phyloP scores from a whole-genome alignment of 2,888 invertebrate genomes.

The Acanthoscelides obtectus region DNA sequence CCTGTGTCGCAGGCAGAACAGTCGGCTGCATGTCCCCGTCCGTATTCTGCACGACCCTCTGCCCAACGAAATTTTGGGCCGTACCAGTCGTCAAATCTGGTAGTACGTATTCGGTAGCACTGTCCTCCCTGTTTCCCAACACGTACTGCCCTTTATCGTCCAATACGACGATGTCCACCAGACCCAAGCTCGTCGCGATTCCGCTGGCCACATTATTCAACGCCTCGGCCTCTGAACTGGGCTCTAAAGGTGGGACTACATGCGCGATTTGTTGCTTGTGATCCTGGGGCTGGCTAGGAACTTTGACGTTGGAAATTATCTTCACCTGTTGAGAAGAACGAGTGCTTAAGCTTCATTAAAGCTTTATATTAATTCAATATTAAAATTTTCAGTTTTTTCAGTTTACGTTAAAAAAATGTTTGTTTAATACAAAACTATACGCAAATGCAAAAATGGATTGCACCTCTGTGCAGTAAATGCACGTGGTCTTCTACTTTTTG shows the following conservation, averaged over 20 bases:
- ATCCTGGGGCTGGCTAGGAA: slow-evolving; percentile 18
- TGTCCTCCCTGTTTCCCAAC: slow-evolving; percentile 40
- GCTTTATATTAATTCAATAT: no score
- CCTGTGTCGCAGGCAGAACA: neutral
- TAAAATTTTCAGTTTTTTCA: no score
- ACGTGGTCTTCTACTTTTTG: no score
- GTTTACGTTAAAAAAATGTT: slow-evolving; percentile 1
- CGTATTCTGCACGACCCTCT: slow-evolving; percentile 28
- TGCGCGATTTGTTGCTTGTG: slow-evolving; percentile 11
- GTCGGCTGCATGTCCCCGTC: neutral
- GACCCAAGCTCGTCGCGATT: slow-evolving; percentile 54
- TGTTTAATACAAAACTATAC: neutral
- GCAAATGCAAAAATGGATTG: neutral
- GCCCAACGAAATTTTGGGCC: slow-evolving; percentile 15
- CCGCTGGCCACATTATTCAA: slow-evolving; percentile 53
- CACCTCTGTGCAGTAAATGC: no score
- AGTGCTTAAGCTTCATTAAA: no score
- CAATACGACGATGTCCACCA: slow-evolving; percentile 55
- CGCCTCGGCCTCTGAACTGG: slow-evolving; percentile 54
- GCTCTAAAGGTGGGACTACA: slow-evolving; percentile 39
- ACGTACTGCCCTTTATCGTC: slow-evolving; percentile 59
- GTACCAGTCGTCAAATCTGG: slow-evolving; percentile 37
- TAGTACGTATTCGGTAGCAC: slow-evolving; percentile 41
- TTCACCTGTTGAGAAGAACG: slow-evolving; percentile 29
- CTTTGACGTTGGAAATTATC: slow-evolving; percentile 35